Evolutionary conservation across 2,797 vertebrate species (phyloP).

Genomic region (Gallirallus australis): DNA sequence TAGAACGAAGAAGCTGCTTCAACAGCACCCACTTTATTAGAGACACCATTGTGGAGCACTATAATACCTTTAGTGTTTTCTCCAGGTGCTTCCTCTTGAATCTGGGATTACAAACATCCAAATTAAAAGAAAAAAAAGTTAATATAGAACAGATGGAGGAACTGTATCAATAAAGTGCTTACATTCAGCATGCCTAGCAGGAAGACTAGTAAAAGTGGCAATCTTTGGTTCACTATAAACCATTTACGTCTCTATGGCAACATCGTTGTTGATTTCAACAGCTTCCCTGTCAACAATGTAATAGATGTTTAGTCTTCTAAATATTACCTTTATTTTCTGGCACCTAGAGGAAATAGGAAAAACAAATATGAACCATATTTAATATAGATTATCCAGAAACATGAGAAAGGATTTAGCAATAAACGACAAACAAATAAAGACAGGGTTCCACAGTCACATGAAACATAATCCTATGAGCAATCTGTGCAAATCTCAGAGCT

Average conservation of each 20-base stretch:
- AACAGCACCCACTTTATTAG: not conserved
- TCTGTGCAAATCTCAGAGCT: slow-evolving; percentile 51
- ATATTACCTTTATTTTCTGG: not conserved
- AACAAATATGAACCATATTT: not conserved
- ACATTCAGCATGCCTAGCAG: not conserved
- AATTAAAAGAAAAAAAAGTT: not conserved
- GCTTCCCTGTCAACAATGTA: not conserved
- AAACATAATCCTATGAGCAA: slow-evolving; percentile 60
- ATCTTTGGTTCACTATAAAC: not conserved
- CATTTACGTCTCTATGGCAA: slow-evolving; percentile 59
- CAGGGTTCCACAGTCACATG: slow-evolving; percentile 36
- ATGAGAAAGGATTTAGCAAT: slow-evolving; percentile 29
- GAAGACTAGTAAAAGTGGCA: not conserved
- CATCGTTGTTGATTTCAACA: not conserved
- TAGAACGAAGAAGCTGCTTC: not conserved
- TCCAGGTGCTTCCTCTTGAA: not conserved
- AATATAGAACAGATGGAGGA: not conserved
- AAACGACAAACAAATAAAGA: slow-evolving; percentile 43
- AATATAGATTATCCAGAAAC: slow-evolving; percentile 18
- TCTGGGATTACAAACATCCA: not conserved
- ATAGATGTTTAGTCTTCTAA: not conserved
- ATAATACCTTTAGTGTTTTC: not conserved
- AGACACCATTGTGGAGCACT: not conserved
- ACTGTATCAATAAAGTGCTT: not conserved
- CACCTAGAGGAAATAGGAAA: not conserved